phyloP scores from a whole-genome alignment of 2,113 vertebrate species.

The Australoheros scitulus region DNA sequence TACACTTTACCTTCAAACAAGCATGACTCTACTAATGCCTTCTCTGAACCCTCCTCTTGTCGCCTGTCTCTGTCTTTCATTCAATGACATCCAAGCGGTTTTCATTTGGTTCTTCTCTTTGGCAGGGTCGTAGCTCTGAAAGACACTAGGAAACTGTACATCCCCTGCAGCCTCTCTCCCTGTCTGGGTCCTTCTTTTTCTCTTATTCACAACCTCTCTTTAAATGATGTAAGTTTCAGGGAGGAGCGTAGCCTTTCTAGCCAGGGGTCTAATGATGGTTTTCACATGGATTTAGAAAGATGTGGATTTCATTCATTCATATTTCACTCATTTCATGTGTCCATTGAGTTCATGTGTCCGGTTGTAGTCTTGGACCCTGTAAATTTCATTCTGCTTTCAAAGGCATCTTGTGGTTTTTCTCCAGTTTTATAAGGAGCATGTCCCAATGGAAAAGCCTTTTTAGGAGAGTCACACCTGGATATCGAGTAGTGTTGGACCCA shows the following conservation, averaged over 20 bases:
- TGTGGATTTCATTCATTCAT: constrained; percentile 93
- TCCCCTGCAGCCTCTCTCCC: constrained; percentile 45
- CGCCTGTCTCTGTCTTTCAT: constrained; percentile 74
- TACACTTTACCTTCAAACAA: constrained; percentile 79
- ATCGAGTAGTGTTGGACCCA: constrained; percentile 27
- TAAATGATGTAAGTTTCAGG: constrained; percentile 56
- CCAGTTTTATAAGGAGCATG: constrained; percentile 56
- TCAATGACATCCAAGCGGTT: constrained; percentile 68
- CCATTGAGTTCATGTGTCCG: constrained; percentile 63
- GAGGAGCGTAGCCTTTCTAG: constrained; percentile 61
- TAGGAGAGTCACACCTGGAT: constrained; percentile 9
- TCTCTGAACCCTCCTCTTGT: constrained; percentile 54
- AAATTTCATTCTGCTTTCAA: constrained; percentile 65
- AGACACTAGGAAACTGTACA: constrained; percentile 49
- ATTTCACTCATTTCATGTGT: constrained; percentile 69
- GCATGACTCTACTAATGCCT: constrained; percentile 88
- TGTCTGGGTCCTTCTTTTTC: constrained; percentile 49
- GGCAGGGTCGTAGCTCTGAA: constrained; percentile 64
- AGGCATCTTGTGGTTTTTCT: constrained; percentile 40
- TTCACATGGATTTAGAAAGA: constrained; percentile 60
- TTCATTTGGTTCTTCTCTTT: constrained; percentile 70
- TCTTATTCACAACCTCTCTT: constrained; percentile 45
- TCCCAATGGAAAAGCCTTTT: constrained; percentile 15
- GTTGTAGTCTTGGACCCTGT: constrained; percentile 63
- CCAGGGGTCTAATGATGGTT: constrained; percentile 57